Evolutionary conservation across 1,140 invertebrate species (phyloP), one percentile per base, ranked within the genome.

Genomic region (Atopsyche davidsoni): DNA sequence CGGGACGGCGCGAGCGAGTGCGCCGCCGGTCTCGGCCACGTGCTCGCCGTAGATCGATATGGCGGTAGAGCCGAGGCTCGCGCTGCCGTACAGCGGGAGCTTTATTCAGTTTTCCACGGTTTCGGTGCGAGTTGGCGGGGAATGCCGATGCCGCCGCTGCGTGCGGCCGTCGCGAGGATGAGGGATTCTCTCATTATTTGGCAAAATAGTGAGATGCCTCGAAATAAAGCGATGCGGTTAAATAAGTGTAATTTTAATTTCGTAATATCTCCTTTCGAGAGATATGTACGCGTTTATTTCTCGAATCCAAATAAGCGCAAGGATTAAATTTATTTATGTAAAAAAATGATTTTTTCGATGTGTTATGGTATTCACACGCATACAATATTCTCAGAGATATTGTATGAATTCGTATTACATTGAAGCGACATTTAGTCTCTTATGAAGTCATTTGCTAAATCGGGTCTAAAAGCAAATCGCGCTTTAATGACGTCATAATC

Each of bases 1-100:
- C 3, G 46, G 31, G 40, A 54, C 23, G 45, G 21, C 4, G 1
- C 14, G 11, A 14, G 17, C 17, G 14, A n/a, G 7, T 14, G 21
- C 34, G 18, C 38, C 34, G 40, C 42, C 28, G n/a, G 4, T 19
- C 14, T 19, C 16, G 22, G 39, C 47, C 47, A 42, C 53, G 53
- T 50, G 46, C 46, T 48, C 22, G 40, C 16, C 35, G 42, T 55
- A 55, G 47, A 55, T 55, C 53, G 53, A 55, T 55, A 55, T 55
- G 53, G 41, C 31, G 38, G 46, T 55, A 46, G 32, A 50, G 40
- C 34, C 44, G 16, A 4, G 46, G 36, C 53, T 50, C 53, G 46
- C 35, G 13, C 46, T 50, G 13, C 10, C 14, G 41, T 46, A 14
- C 22, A 13, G 44, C 38, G 47, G 22, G 22, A 14, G 28, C 21